Base-by-base conservation (phyloP, 2,888 invertebrate genomes). In the Scaeva pyrastri region DNA sequence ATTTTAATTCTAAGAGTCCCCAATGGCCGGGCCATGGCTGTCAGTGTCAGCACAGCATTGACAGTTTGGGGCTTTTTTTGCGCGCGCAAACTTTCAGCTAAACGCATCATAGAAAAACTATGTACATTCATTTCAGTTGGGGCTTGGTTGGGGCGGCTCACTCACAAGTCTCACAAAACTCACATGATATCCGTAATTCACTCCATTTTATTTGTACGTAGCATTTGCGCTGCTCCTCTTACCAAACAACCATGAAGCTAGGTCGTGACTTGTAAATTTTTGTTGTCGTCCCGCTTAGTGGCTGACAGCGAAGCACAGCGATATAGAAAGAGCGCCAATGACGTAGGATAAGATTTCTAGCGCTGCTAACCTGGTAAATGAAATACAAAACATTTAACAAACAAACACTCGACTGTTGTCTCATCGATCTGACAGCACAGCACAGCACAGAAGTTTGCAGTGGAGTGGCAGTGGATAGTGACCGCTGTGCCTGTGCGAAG, bases 311-410 rank as follows among this genome's bases (percentile, higher is more conserved):
- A 66, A 36, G 31, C 19, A 52, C 36, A 31, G 31, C 5, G 43
- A 3, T n/a, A 45, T 56, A 39, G 52, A 68, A 80, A 72, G 73
- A 77, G 77, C 83, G 77, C 77, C 77, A 77, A 83, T 78, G 85
- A 77, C 85, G 85, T 76, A 55, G 8, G 14, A 2, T 14, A 41
- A 36, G 62, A 85, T 62, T 74, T 19, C 19, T 70, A 31, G 36
- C 72, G 80, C 88, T 88, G 88, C 50, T 87, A 31, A 72, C 88
- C 88, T 88, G 81, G 52, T 87, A 62, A 21, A 64, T 41, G 77
- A 72, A 87, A 87, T 81, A 81, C 80, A 77, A 81, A 78, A 81
- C 75, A 75, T 84, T 84, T 88, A 87, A 80, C 88, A 84, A 88
- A 85, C 86, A 86, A 88, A 88, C 88, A 88, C 85, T 76, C 76